phyloP scores from a whole-genome alignment of 2,797 vertebrate genomes.

The Amblyopsis hoosieri region DNA sequence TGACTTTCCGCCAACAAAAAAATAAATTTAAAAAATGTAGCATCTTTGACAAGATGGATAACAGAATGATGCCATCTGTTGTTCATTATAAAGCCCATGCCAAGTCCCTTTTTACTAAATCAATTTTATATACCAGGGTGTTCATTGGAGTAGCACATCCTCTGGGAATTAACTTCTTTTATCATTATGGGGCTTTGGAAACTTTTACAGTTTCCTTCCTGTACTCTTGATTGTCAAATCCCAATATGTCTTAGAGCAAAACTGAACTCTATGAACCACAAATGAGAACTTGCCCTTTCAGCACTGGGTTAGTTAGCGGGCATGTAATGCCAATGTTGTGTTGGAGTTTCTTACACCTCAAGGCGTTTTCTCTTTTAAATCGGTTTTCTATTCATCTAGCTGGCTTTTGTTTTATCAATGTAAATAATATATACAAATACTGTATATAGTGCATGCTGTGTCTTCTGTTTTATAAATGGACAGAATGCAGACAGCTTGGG shows the following conservation, averaged over 20 bases:
- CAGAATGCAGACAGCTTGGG: too few relatives aligned
- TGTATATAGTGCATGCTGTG: too few relatives aligned
- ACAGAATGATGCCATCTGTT: constrained; percentile 63
- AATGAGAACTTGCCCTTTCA: constrained; percentile 26
- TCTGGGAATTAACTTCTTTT: constrained; percentile 16
- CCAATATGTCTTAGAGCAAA: constrained; percentile 1
- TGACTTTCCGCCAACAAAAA: constrained; percentile 2
- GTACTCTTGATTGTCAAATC: constrained; percentile 12
- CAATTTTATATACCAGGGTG: constrained; percentile 19
- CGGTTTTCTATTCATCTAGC: constrained; percentile 1
- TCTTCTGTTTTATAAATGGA: too few relatives aligned
- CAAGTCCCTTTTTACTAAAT: constrained; percentile 30
- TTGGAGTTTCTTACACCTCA: constrained; percentile 20
- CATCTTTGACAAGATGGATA: constrained; percentile 47
- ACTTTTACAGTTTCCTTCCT: constrained; percentile 15
- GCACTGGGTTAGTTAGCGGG: not conserved
- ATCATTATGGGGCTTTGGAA: constrained; percentile 21
- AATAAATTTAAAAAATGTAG: constrained; percentile 8
- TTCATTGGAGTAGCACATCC: constrained; percentile 20
- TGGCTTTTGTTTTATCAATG: constrained; percentile 7
- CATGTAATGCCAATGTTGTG: constrained; percentile 18
- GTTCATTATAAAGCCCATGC: constrained; percentile 39
- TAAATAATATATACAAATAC: too few relatives aligned
- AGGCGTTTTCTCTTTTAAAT: constrained; percentile 5
- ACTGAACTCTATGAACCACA: constrained; percentile 4